phyloP scores from a whole-genome alignment of 1,140 invertebrate genomes.

The Fopius arisanus region DNA sequence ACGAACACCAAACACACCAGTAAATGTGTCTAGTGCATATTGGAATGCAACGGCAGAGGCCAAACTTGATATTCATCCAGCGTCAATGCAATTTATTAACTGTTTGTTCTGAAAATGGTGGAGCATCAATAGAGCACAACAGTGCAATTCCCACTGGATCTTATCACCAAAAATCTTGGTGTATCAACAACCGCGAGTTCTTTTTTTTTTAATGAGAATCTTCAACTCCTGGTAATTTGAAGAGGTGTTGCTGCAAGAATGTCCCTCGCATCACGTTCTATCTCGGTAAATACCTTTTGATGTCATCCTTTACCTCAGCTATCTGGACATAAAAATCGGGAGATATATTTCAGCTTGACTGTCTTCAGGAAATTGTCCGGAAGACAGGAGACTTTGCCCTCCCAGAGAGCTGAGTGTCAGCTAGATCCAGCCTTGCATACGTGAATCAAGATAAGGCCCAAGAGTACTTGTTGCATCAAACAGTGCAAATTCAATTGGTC shows the following conservation, averaged over 20 bases:
- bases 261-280: not conserved
- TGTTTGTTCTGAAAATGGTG: not conserved
- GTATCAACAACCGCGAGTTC: no score
- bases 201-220: no score
- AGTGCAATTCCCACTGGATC: no score
- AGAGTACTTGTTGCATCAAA: no score
- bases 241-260: not conserved
- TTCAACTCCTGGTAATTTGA: not conserved
- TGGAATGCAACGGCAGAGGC: constrained; percentile 11
- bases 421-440: no score
- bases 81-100: constrained; percentile 9
- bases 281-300: not conserved
- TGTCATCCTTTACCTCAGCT: not conserved
- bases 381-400: not conserved
- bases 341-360: not conserved
- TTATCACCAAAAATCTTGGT: no score
- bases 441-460: not conserved
- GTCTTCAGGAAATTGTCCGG: not conserved
- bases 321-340: not conserved
- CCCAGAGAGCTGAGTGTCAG: not conserved
- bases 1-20: not conserved
- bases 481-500: no score
- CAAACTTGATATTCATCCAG: constrained; percentile 7
- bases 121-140: not conserved
- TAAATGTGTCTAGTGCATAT: not conserved